Evolutionary conservation across 2,797 vertebrate species (phyloP).

Genomic region (Sphenodon punctatus): DNA sequence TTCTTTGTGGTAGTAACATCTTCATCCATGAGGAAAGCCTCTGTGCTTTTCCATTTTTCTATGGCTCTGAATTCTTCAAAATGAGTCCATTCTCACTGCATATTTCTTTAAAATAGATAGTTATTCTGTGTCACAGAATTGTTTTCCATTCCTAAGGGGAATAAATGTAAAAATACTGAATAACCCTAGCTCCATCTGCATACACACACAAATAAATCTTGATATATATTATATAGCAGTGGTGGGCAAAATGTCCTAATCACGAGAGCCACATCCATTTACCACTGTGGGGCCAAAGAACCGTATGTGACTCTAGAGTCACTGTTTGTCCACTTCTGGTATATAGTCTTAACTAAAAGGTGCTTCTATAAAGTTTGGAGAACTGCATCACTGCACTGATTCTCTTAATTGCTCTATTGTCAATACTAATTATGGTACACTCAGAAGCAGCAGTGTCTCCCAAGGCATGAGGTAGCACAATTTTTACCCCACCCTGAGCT

Average conservation of each 20-base stretch:
- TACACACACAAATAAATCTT: too few relatives aligned
- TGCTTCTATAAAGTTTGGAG: not conserved
- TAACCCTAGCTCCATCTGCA: not conserved
- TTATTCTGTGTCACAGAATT: not conserved
- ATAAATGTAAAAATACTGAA: not conserved
- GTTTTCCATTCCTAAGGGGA: not conserved
- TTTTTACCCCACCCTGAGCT: too few relatives aligned
- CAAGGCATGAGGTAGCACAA: not conserved
- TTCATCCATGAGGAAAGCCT: not conserved
- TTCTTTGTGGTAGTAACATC: not conserved
- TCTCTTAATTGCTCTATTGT: not conserved
- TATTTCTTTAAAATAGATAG: not conserved
- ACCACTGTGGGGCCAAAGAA: too few relatives aligned
- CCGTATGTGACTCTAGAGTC: too few relatives aligned
- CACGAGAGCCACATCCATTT: too few relatives aligned
- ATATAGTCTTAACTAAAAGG: too few relatives aligned
- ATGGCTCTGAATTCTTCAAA: not conserved
- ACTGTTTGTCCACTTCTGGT: too few relatives aligned
- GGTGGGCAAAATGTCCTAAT: too few relatives aligned
- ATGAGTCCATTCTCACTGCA: accelerated
- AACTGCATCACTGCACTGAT: not conserved
- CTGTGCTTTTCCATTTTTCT: not conserved
- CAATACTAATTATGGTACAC: not conserved
- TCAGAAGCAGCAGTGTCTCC: not conserved
- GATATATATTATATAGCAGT: too few relatives aligned